phyloP scores from a whole-genome alignment of 1,140 invertebrate genomes.

The Plectus sambesii region DNA sequence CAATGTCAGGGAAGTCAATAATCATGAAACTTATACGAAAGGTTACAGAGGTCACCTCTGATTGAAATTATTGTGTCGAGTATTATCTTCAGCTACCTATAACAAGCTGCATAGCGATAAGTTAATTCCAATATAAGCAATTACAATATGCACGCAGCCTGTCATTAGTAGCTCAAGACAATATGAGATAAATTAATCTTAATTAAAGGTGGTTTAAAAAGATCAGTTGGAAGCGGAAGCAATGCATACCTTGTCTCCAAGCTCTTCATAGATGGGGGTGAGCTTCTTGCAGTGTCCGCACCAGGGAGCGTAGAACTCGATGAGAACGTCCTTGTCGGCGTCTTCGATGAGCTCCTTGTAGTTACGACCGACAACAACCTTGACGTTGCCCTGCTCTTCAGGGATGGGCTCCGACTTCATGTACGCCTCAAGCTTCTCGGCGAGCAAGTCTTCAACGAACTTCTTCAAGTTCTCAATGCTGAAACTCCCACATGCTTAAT shows the following conservation, averaged over 20 bases:
- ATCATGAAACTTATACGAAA: neutral
- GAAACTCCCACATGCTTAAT: constrained; percentile 42
- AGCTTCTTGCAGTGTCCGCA: constrained; percentile 97
- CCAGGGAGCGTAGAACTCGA: constrained; percentile 96
- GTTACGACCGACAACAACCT: constrained; percentile 83
- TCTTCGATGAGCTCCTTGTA: constrained; percentile 88
- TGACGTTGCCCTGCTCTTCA: constrained; percentile 60
- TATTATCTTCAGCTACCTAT: too few species aligned
- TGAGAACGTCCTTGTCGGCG: constrained; percentile 77
- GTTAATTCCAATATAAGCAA: too few species aligned
- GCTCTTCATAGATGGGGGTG: constrained; percentile 79
- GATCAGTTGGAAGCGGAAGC: too few species aligned
- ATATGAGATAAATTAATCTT: neutral
- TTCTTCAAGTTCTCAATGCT: constrained; percentile 70
- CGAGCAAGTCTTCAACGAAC: constrained; percentile 76
- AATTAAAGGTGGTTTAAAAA: too few species aligned
- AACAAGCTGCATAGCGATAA: too few species aligned
- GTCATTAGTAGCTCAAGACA: too few species aligned
- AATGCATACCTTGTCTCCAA: constrained; percentile 66
- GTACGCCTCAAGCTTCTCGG: constrained; percentile 73
- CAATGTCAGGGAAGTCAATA: neutral
- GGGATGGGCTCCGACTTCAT: constrained; percentile 90
- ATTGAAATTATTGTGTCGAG: too few species aligned
- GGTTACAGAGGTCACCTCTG: neutral
- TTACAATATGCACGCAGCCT: too few species aligned